These are phyloP conservation scores for Drosophila histrio DNA, from an alignment of 2,888 invertebrate species.

Conservation along the genomic window DNA sequence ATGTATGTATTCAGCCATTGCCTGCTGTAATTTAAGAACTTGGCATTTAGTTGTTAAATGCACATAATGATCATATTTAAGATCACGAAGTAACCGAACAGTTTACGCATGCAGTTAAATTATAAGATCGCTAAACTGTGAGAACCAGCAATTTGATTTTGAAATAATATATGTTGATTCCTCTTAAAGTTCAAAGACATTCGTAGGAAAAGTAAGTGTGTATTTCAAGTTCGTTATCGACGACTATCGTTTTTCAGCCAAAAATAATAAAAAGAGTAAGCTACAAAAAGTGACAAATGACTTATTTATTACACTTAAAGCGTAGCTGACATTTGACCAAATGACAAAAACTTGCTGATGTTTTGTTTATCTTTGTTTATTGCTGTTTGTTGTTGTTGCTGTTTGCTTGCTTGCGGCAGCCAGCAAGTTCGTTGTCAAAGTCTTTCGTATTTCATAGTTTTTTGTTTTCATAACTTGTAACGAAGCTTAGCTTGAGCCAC, in stretches of 20 bases:
- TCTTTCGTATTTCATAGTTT: conserved; percentile 52
- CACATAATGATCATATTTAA: conserved; percentile 65
- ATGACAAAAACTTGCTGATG: conserved; percentile 40
- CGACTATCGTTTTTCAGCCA: conserved; percentile 42
- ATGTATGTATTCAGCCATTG: conserved; percentile 10
- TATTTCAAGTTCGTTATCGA: conserved; percentile 68
- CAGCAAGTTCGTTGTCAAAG: conserved; percentile 78
- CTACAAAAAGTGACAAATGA: conserved; percentile 55
- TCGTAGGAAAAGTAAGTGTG: conserved; percentile 4
- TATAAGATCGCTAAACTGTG: conserved; percentile 3
- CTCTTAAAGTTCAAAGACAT: conserved; percentile 34
- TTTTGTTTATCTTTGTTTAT: conserved; percentile 37
- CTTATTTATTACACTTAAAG: conserved; percentile 64
- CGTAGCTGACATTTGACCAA: conserved; percentile 68
- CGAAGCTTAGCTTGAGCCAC: conserved; percentile 23
- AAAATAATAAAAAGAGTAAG: conserved; percentile 6
- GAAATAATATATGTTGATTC: conserved; percentile 2
- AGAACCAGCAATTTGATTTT: conserved; percentile 17
- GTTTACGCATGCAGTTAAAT: conserved; percentile 54
- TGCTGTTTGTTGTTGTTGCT: conserved; percentile 9
- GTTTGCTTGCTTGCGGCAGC: conserved; percentile 13
- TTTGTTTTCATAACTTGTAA: conserved; percentile 51
- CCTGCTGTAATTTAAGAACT: conserved; percentile 58
- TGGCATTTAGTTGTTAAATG: conserved; percentile 67
- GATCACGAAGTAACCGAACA: conserved; percentile 59